Evolutionary conservation across 2,113 vertebrate genomes (phyloP).

Genomic region (Campylomormyrus tamandua): DNA sequence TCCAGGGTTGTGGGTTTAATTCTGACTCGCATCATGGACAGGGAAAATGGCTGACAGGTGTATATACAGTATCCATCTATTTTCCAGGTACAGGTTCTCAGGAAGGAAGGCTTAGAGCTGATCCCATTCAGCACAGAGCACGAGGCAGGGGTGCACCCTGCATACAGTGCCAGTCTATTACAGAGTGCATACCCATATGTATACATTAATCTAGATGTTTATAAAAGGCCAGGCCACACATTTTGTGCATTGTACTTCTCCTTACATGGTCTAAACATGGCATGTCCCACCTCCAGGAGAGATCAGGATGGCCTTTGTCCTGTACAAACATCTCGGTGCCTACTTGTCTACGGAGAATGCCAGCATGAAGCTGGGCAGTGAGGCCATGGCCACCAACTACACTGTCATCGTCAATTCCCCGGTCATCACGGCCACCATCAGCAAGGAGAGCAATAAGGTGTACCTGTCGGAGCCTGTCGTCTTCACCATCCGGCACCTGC

Average conservation of each 20-base stretch:
- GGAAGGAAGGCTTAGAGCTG: neutral
- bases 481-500: conserved; percentile 87
- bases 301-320: conserved; percentile 90
- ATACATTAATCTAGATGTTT: neutral
- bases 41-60: neutral
- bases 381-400: conserved; percentile 88
- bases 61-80: neutral
- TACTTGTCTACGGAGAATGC: conserved; percentile 96
- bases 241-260: neutral
- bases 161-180: neutral
- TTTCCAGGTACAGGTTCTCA: neutral
- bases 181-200: neutral
- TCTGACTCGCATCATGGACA: neutral
- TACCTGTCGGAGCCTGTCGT: conserved; percentile 93
- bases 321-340: conserved; percentile 90
- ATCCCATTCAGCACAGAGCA: neutral
- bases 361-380: conserved; percentile 87
- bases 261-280: neutral
- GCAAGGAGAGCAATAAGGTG: conserved; percentile 95
- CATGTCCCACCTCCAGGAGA: conserved; percentile 67
- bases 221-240: neutral
- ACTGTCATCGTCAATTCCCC: conserved; percentile 95
- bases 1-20: neutral
- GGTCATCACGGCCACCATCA: conserved; percentile 91
- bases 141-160: neutral